Percentiles rank a stretch among this genome's conserved stretches.
These are phyloP conservation scores for Nebria ingens DNA, from an alignment of 1,140 invertebrate genomes.

Conservation along the genomic window DNA sequence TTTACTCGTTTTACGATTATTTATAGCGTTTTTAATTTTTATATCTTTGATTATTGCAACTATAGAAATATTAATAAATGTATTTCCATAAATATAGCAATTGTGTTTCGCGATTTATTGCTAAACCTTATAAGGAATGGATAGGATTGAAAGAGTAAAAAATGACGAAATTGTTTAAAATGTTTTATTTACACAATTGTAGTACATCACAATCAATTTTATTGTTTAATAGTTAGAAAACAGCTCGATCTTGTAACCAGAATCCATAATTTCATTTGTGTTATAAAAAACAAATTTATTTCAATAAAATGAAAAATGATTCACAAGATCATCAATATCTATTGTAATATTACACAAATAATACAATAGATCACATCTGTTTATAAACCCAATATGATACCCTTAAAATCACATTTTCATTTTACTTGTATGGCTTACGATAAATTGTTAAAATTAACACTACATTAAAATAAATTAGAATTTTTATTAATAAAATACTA, in stretches of 20 bases:
- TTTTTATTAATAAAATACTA: background rate
- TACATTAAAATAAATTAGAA: background rate
- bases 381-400: background rate
- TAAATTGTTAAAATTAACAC: background rate
- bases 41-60: no score
- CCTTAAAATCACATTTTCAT: background rate
- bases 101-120: no score
- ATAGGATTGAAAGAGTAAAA: background rate
- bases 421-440: background rate
- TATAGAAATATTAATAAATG: no score
- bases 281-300: background rate
- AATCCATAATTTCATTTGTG: background rate
- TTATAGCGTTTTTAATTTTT: no score
- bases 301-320: background rate
- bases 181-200: constrained; percentile 4
- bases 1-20: no score
- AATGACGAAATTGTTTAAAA: background rate
- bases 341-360: background rate
- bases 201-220: background rate
- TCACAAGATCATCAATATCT: background rate
- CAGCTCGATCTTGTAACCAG: constrained; percentile 1
- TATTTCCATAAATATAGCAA: no score
- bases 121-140: background rate
- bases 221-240: no score
- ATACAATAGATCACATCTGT: background rate